phyloP scores from a whole-genome alignment of 1,140 invertebrate species.

The Bilobella aurantiaca region DNA sequence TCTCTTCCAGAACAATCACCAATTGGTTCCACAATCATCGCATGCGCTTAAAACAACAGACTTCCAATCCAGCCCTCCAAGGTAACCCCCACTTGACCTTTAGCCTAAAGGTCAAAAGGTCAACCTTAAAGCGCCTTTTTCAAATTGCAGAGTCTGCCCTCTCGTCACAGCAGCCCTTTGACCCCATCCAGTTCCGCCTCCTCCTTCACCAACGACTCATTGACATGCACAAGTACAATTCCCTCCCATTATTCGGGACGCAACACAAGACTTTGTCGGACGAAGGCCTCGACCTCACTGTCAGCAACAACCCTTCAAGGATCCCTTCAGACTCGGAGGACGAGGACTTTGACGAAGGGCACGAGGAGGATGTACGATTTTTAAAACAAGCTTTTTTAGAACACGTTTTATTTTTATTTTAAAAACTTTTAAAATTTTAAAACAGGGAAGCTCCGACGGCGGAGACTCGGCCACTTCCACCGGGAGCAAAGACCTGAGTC shows the following conservation, averaged over 20 bases:
- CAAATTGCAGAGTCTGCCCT: conserved; percentile 28
- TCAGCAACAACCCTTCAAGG: conserved; percentile 45
- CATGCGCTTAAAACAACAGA: conserved; percentile 88
- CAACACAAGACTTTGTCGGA: conserved; percentile 57
- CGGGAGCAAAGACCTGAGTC: conserved; percentile 5
- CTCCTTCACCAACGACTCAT: conserved; percentile 74
- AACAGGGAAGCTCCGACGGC: neutral
- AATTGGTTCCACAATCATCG: conserved; percentile 99
- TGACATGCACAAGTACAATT: conserved; percentile 64
- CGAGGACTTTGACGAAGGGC: conserved; percentile 41
- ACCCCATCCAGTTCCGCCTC: conserved; percentile 79
- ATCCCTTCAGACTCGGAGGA: conserved; percentile 49
- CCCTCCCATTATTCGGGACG: conserved; percentile 49
- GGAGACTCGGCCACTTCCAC: conserved; percentile 4
- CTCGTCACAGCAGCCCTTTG: conserved; percentile 51
- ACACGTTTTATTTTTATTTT: too few relatives aligned
- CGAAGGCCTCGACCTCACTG: conserved; percentile 53
- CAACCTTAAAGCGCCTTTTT: too few relatives aligned
- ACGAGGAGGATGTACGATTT: conserved; percentile 42
- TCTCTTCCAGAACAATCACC: conserved; percentile 91
- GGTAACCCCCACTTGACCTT: too few relatives aligned
- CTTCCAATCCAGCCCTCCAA: conserved; percentile 43
- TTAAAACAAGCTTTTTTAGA: too few relatives aligned
- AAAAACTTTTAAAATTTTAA: neutral
- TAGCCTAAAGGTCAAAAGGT: too few relatives aligned